Evolutionary conservation across 1,140 invertebrate genomes (phyloP).

Genomic region (Zophobas morio): DNA sequence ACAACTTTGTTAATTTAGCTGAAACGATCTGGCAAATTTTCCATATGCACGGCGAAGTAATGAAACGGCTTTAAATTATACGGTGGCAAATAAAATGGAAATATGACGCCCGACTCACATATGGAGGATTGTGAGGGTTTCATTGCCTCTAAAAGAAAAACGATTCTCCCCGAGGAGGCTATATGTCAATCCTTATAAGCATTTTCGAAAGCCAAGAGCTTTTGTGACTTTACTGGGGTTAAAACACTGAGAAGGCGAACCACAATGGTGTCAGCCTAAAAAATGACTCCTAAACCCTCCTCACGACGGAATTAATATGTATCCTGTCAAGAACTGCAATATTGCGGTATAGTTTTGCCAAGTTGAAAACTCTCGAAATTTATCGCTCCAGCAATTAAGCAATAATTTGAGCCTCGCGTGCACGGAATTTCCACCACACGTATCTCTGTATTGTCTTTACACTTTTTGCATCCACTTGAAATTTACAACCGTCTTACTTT

Average conservation of each 20-base stretch:
- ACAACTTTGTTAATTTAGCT: neutral
- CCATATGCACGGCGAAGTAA: neutral
- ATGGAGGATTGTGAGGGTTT: conserved; percentile 30
- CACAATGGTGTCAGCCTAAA: conserved; percentile 19
- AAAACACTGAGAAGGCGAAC: conserved; percentile 18
- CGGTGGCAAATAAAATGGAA: conserved; percentile 6
- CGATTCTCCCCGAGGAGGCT: conserved; percentile 36
- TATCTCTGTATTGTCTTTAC: no score
- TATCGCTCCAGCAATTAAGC: conserved; percentile 25
- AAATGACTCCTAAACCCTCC: neutral
- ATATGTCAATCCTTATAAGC: conserved; percentile 39
- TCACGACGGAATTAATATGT: conserved; percentile 16
- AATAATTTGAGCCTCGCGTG: conserved; percentile 31
- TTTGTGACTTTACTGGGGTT: conserved; percentile 39
- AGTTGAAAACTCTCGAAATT: conserved; percentile 23
- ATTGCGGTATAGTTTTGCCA: conserved; percentile 12
- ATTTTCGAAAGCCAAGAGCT: conserved; percentile 29
- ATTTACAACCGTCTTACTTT: conserved; percentile 35
- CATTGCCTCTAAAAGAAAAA: conserved; percentile 35
- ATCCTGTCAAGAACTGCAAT: conserved; percentile 13
- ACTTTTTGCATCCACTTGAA: neutral
- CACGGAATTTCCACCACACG: no score
- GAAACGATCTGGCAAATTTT: neutral
- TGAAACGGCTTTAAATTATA: neutral
- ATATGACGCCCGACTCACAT: conserved; percentile 9